Conservation (phyloP, 2,113 vertebrate species). For the Cromileptes altivelis region DNA sequence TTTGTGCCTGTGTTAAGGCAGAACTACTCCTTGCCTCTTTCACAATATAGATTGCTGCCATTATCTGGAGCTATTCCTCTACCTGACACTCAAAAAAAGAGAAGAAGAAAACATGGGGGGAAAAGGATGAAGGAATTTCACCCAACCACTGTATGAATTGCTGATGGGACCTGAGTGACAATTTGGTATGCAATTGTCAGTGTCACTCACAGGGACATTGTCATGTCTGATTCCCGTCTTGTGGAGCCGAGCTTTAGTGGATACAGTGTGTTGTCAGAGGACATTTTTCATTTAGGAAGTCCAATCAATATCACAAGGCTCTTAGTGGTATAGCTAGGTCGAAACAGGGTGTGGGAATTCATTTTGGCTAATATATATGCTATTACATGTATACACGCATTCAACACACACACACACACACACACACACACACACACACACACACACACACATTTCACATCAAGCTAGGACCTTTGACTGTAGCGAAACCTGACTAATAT, state of each 20-base stretch:
- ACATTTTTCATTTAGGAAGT: constrained; percentile 30
- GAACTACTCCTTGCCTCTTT: constrained; percentile 72
- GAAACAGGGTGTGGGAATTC: constrained; percentile 26
- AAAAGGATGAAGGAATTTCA: constrained; percentile 79
- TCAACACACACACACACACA: background rate
- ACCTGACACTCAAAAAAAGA: constrained; percentile 58
- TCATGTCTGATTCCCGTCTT: constrained; percentile 57
- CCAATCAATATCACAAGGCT: constrained; percentile 34
- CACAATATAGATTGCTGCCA: constrained; percentile 82
- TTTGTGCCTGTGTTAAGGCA: constrained; percentile 74
- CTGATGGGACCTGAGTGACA: constrained; percentile 80
- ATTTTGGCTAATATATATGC: constrained; percentile 27
- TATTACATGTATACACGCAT: background rate
- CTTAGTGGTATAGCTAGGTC: constrained; percentile 4
- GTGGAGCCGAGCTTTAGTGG: constrained; percentile 37
- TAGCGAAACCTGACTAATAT: constrained; percentile 50
- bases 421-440: too few species aligned
- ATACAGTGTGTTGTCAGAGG: constrained; percentile 31
- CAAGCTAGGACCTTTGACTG: constrained; percentile 36
- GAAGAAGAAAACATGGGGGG: constrained; percentile 67
- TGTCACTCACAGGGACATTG: constrained; percentile 77
- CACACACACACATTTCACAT: background rate
- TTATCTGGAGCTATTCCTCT: constrained; percentile 82
- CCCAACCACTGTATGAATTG: constrained; percentile 74
- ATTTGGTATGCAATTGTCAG: constrained; percentile 81